These are phyloP conservation scores for Enteromius treurensis DNA, from an alignment of 2,797 vertebrate genomes.

Conservation along the genomic window DNA sequence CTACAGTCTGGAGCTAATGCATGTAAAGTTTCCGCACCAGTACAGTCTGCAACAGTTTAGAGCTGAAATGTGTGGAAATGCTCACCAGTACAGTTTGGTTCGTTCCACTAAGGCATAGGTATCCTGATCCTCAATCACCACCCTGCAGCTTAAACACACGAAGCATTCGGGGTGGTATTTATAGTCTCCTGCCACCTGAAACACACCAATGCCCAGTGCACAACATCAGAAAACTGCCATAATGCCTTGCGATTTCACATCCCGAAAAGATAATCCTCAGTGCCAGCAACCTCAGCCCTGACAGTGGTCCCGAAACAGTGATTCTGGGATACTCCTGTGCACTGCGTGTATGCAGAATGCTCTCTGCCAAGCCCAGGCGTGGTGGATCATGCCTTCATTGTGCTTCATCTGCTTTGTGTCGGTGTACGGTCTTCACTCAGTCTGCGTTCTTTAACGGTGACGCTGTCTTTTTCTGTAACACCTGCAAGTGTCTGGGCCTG, in stretches of 20 bases:
- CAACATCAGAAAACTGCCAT: constrained; percentile 19
- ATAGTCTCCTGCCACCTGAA: constrained; percentile 94
- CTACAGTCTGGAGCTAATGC: neutral
- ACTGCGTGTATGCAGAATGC: neutral
- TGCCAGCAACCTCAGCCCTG: neutral
- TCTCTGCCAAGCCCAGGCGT: constrained; percentile 25
- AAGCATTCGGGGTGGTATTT: constrained; percentile 98
- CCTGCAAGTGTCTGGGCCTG: constrained; percentile 71
- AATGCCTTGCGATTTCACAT: neutral
- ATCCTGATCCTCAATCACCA: constrained; percentile 93
- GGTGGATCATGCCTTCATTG: constrained; percentile 27
- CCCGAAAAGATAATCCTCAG: neutral
- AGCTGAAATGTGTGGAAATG: neutral
- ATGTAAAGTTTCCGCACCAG: neutral
- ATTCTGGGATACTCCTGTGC: neutral
- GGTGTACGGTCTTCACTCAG: neutral
- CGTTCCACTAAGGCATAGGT: constrained; percentile 93
- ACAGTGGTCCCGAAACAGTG: neutral
- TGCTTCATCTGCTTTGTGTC: constrained; percentile 38
- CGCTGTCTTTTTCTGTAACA: constrained; percentile 63
- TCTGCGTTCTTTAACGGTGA: constrained; percentile 33
- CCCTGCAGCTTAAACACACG: constrained; percentile 94
- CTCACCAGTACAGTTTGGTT: constrained; percentile 95
- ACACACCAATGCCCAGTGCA: neutral
- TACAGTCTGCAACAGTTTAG: no score